Percentiles rank a stretch among this genome's conserved stretches.
These are phyloP conservation scores for Temnopleurus reevesii DNA, from an alignment of 53 echinoderm and acorn worm genomes.

Conservation along the genomic window DNA sequence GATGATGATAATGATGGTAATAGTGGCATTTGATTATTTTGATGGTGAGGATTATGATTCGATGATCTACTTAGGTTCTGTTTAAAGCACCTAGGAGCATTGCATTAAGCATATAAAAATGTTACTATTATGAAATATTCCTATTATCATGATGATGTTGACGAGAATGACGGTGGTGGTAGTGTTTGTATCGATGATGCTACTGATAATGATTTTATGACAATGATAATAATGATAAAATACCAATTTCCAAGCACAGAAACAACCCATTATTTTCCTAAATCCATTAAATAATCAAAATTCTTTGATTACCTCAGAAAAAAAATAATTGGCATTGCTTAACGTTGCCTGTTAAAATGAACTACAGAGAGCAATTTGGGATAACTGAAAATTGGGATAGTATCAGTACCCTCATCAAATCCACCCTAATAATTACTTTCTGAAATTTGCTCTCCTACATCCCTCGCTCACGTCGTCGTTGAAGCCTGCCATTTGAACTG, in stretches of 20 bases:
- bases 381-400: background rate
- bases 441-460: background rate
- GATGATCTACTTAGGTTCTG: no score
- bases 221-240: no score
- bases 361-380: background rate
- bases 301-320: background rate
- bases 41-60: background rate
- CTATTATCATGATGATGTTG: background rate
- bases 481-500: background rate
- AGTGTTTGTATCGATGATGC: no score
- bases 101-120: no score
- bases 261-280: background rate
- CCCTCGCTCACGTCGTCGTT: background rate
- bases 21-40: background rate
- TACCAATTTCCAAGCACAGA: no score
- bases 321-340: no score
- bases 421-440: constrained; percentile 20
- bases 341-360: no score
- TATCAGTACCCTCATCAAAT: background rate
- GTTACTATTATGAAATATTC: no score
- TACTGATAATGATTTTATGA: no score
- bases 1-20: background rate
- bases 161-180: background rate
- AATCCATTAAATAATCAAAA: background rate
- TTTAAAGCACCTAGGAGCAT: no score